These are phyloP conservation scores for Falcaria lacertinaria DNA, from an alignment of 2,888 invertebrate genomes.

Conservation along the genomic window DNA sequence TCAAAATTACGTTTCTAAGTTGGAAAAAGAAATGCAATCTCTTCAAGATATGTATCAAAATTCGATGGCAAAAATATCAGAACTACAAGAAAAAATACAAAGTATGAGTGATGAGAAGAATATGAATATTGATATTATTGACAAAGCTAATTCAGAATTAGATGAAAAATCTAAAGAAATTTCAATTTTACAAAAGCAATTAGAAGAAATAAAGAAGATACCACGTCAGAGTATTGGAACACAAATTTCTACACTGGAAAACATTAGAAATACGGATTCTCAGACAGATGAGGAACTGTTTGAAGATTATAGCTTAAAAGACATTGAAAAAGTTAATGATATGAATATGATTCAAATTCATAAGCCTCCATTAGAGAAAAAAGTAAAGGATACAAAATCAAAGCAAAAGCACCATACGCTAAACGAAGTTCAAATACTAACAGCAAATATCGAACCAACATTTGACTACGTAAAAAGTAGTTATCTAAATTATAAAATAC, in stretches of 20 bases:
- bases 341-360: conserved; percentile 8
- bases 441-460: conserved; percentile 41
- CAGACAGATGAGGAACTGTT: conserved; percentile 31
- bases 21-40: conserved; percentile 47
- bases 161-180: conserved; percentile 43
- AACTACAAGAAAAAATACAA: conserved; percentile 38
- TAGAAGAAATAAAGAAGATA: conserved; percentile 39
- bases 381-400: conserved; percentile 13
- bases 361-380: conserved; percentile 7
- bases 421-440: conserved; percentile 52
- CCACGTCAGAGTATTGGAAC: conserved; percentile 14
- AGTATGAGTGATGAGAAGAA: conserved; percentile 27
- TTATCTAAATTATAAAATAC: conserved; percentile 53
- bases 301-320: conserved; percentile 6
- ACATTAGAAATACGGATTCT: conserved; percentile 15
- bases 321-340: conserved; percentile 10
- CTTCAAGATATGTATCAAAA: conserved; percentile 45
- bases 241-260: conserved; percentile 21
- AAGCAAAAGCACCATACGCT: conserved; percentile 20
- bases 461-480: conserved; percentile 40
- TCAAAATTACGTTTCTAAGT: conserved; percentile 43
- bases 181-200: conserved; percentile 28
- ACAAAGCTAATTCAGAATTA: conserved; percentile 31
- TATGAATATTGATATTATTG: conserved; percentile 23
- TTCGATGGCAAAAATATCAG: conserved; percentile 32